Conservation (phyloP, 2,113 vertebrate species). For the Cairina moschata region DNA sequence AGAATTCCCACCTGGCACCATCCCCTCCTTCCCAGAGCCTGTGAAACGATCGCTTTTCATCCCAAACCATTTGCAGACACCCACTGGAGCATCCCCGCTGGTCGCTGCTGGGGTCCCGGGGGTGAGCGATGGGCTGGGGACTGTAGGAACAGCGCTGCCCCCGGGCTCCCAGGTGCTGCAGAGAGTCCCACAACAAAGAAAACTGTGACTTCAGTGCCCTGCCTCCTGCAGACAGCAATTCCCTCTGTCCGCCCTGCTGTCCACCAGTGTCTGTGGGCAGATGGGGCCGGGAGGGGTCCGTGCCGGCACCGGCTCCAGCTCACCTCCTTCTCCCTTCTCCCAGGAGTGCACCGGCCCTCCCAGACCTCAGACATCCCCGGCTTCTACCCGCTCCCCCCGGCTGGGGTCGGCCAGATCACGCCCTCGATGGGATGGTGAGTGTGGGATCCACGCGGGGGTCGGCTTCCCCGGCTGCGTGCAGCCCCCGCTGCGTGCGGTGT, state of each 20-base stretch:
- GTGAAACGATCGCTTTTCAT: background rate
- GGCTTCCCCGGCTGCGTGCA: background rate
- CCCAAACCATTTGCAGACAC: background rate
- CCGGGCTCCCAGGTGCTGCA: background rate
- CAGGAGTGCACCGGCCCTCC: constrained; percentile 90
- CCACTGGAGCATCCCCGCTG: background rate
- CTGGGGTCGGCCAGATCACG: constrained; percentile 91
- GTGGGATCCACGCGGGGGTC: background rate
- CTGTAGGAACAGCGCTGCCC: background rate
- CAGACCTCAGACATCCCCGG: constrained; percentile 93
- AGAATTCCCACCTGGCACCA: constrained; percentile 53
- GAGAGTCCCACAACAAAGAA: background rate
- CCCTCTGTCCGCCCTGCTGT: background rate
- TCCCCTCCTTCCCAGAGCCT: background rate
- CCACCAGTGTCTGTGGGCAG: accelerated
- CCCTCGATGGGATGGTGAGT: constrained; percentile 98
- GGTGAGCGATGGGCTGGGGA: background rate
- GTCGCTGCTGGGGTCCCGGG: background rate
- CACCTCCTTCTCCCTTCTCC: constrained; percentile 9
- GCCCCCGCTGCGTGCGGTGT: background rate
- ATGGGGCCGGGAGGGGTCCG: accelerated
- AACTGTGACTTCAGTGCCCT: background rate
- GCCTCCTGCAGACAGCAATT: background rate
- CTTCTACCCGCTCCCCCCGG: constrained; percentile 93
- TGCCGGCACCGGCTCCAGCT: background rate